Evolutionary conservation across 2,888 invertebrate species (phyloP).

Genomic region (Invenusta paracnida): DNA sequence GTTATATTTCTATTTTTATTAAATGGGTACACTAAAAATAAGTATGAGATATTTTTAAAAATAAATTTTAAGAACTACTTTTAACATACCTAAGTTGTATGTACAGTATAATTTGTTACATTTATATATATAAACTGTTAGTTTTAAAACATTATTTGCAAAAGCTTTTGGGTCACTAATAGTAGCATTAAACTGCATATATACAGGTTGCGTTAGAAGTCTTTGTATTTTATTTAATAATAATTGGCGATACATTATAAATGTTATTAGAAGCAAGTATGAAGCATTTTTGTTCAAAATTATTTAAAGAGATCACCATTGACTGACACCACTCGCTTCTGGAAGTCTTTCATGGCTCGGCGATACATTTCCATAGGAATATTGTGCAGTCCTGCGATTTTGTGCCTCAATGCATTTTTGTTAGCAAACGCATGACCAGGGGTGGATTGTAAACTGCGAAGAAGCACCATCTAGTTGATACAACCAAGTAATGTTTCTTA

Average conservation of each 20-base stretch:
- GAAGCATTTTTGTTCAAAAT: not conserved
- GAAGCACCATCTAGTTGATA: slow-evolving; percentile 18
- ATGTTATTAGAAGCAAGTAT: not conserved
- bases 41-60: too few species aligned
- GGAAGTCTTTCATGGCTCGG: not conserved
- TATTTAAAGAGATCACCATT: not conserved
- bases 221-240: too few species aligned
- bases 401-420: not conserved
- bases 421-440: not conserved
- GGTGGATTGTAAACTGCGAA: not conserved
- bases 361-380: not conserved
- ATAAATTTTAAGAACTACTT: too few species aligned
- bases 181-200: too few species aligned
- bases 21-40: too few species aligned
- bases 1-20: too few species aligned
- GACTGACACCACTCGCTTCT: not conserved
- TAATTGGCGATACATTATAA: not conserved
- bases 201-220: too few species aligned
- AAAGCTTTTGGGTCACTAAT: too few species aligned
- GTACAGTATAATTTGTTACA: too few species aligned
- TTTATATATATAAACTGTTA: too few species aligned
- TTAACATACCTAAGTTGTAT: too few species aligned
- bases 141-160: too few species aligned
- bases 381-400: not conserved
- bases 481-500: slow-evolving; percentile 27